Base-by-base conservation (phyloP, 2,113 vertebrate genomes). In the Noturus placidus region DNA sequence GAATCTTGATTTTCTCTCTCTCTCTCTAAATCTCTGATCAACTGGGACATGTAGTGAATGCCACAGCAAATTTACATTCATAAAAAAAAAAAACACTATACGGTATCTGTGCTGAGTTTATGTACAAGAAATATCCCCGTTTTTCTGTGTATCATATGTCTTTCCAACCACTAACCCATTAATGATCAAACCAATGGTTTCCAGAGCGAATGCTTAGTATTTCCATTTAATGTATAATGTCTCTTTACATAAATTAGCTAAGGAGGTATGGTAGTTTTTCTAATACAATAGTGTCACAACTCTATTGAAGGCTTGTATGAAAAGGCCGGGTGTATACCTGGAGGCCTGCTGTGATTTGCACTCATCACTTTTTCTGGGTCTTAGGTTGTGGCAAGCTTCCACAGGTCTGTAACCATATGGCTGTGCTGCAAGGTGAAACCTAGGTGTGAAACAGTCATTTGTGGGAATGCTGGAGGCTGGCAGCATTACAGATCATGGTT, bases 41-140 rank as follows among this genome's bases (percentile, higher is more conserved):
- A 25, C 86, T 78, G 86, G 69, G 57, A 54, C 82, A 57, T 70
- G 69, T 83, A 91, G 85, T 90, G 79, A 91, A 92, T 90, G 91
- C 78, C 90, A 69, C 33, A 76, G 30, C 38, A 54, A 54, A 46
- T 88, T 65, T 74, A 54, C 33, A 50, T 85, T 67, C 14, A 78
- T 20, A 0, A 42, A 42, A 42, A 42, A 80, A 80, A 52, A 52
- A 35, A 25, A 5, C 33, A 59, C 78, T 33, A 81, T 22, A 50
- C 9, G 9, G 46, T 50, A 3, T 2, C 54, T 59, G 10, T 15
- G 50, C 79, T 74, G 54, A 38, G 65, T 87, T 87, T 82, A 67
- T 54, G 59, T 65, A 42, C 78, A 27, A 82, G 54, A 82, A 87
- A 82, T 87, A 81, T 54, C 33, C 33, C 56, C 17, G 7, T 52